Percentiles rank a stretch among this genome's conserved stretches.
Conservation (phyloP, 2,113 vertebrate species). For the Dinomys branickii region DNA sequence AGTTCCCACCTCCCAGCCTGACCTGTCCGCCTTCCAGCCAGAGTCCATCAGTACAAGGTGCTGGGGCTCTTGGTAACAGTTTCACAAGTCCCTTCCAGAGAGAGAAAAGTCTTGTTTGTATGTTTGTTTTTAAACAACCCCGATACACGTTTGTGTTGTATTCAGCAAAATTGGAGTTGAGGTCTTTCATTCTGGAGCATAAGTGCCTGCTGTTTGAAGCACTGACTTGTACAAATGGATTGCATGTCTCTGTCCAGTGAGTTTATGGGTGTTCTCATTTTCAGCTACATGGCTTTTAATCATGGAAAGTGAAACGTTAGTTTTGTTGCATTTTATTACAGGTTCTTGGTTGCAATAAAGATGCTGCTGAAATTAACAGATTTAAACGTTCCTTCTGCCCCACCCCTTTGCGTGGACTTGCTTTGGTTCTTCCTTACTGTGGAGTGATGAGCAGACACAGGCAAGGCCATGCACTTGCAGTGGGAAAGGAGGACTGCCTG, state of each 20-base stretch:
- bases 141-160: slow-evolving; percentile 66
- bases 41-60: background rate
- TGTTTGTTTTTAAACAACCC: slow-evolving; percentile 72
- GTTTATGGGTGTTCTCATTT: slow-evolving; percentile 82
- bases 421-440: slow-evolving; percentile 55
- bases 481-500: background rate
- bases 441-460: background rate
- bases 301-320: slow-evolving; percentile 85
- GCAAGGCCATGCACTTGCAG: background rate
- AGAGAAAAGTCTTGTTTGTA: slow-evolving; percentile 61
- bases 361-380: slow-evolving; percentile 86
- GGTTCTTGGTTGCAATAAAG: slow-evolving; percentile 89
- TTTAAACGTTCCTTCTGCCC: slow-evolving; percentile 69
- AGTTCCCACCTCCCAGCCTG: background rate
- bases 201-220: slow-evolving; percentile 86
- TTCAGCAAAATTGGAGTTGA: slow-evolving; percentile 81
- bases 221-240: slow-evolving; percentile 77
- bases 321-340: slow-evolving; percentile 86
- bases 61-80: background rate
- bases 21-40: background rate
- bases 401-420: slow-evolving; percentile 58
- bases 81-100: slow-evolving; percentile 35
- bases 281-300: slow-evolving; percentile 85
- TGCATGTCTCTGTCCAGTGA: slow-evolving; percentile 85
- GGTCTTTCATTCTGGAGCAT: slow-evolving; percentile 85